These are phyloP conservation scores for Drosophila asahinai DNA, from an alignment of 1,140 invertebrate species.

Conservation along the genomic window DNA sequence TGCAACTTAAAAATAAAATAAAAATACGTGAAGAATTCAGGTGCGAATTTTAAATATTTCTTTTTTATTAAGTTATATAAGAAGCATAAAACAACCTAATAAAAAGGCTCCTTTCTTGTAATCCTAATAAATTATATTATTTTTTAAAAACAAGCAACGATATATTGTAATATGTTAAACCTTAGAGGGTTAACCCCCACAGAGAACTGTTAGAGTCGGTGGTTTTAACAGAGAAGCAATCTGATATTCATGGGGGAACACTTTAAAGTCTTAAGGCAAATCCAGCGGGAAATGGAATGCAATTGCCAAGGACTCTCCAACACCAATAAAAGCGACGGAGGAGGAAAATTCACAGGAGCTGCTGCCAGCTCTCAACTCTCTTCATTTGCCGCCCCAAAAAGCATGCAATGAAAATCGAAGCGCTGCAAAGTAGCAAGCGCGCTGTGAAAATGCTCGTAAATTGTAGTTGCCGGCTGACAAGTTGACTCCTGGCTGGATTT, in stretches of 20 bases:
- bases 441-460: conserved; percentile 36
- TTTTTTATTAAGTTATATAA: too few relatives aligned
- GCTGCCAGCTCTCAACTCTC: conserved; percentile 5
- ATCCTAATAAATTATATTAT: too few relatives aligned
- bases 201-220: neutral
- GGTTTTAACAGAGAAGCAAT: conserved; percentile 3
- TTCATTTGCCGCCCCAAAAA: conserved; percentile 52
- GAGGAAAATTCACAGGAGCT: conserved; percentile 12
- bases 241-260: conserved; percentile 24
- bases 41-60: too few relatives aligned
- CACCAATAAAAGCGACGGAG: conserved; percentile 7
- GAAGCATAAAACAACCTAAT: too few relatives aligned
- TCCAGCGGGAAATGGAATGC: conserved; percentile 40
- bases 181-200: neutral
- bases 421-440: conserved; percentile 7
- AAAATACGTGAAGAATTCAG: too few relatives aligned
- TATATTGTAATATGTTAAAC: neutral
- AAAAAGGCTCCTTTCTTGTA: too few relatives aligned
- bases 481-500: conserved; percentile 50
- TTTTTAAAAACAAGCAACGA: too few relatives aligned
- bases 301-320: conserved; percentile 37
- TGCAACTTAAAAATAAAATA: too few relatives aligned
- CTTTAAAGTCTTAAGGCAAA: conserved; percentile 39
- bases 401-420: conserved; percentile 54
- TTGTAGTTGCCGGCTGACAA: conserved; percentile 60